Base-by-base conservation (phyloP, 2,113 vertebrate species). In the Barbus barbus region DNA sequence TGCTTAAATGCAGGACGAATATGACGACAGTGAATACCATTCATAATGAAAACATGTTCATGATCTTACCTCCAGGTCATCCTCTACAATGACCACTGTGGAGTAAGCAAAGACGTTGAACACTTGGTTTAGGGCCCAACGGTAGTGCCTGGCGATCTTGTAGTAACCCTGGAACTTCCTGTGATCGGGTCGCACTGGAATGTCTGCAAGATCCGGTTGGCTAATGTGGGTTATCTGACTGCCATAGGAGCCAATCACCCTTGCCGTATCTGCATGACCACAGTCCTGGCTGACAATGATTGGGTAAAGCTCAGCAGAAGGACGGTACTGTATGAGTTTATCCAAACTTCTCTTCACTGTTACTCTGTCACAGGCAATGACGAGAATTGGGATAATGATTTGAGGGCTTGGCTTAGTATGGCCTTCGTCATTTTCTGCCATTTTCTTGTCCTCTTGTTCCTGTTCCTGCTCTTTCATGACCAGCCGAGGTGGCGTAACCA, bases 231-330 rank as follows among this genome's bases (percentile, higher is more conserved):
- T 94, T 18, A 99, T 83, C 2, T 96, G 92, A 0, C 87, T 85
- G 1, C 97, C 97, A 0, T 99, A 99, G 0, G 96, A 96, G 0
- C 92, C 93, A 7, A 99, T 98, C 44, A 96, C 95, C 0, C 86
- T 85, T 0, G 96, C 95, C 0, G 97, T 99, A 46, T 97, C 98
- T 0, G 94, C 92, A 1, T 99, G 97, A 0, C 97, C 96, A 0
- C 98, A 99, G 86, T 99, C 97, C 90, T 99, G 98, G 83, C 97
- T 99, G 1, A 99, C 97, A 0, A 99, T 95, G 16, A 99, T 94
- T 3, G 98, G 98, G 33, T 95, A 90, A 0, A 89, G 94, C 8
- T 94, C 93, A 0, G 93, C 87, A 0, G 94, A 97, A 0, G 97
- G 96, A 0, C 97, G 95, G 86, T 97, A 97, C 0, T 95, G 94